Conservation (phyloP, 1,140 invertebrate genomes). For the Neodiprion lecontei region DNA sequence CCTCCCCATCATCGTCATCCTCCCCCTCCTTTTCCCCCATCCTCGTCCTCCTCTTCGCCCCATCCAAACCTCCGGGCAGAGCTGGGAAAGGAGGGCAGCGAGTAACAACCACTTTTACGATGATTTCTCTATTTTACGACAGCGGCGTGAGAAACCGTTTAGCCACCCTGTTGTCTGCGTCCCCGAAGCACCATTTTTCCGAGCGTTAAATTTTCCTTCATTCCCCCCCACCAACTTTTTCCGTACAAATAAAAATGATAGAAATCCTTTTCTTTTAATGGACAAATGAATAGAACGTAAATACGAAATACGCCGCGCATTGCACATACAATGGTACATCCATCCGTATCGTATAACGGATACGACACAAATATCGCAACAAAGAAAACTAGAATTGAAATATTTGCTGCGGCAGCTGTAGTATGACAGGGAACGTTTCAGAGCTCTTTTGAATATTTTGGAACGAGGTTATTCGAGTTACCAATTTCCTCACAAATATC, state of each 20-base stretch:
- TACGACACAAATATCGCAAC: background rate
- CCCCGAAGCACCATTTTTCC: constrained; percentile 20
- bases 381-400: background rate
- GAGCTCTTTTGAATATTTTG: constrained; percentile 52
- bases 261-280: too few relatives aligned
- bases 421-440: constrained; percentile 28
- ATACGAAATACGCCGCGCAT: background rate
- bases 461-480: constrained; percentile 58
- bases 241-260: too few relatives aligned
- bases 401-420: constrained; percentile 26
- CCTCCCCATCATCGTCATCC: background rate
- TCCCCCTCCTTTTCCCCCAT: background rate
- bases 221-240: background rate
- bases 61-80: constrained; percentile 16
- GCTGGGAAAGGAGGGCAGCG: background rate
- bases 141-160: constrained; percentile 44
- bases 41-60: background rate
- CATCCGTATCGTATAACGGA: too few relatives aligned
- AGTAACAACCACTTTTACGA: constrained; percentile 40
- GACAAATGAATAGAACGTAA: background rate
- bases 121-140: constrained; percentile 63
- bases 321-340: background rate
- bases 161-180: background rate
- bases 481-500: constrained; percentile 61
- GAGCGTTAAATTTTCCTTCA: background rate